These are phyloP conservation scores for Microplitis mediator DNA, from an alignment of 1,140 invertebrate species.

Conservation along the genomic window DNA sequence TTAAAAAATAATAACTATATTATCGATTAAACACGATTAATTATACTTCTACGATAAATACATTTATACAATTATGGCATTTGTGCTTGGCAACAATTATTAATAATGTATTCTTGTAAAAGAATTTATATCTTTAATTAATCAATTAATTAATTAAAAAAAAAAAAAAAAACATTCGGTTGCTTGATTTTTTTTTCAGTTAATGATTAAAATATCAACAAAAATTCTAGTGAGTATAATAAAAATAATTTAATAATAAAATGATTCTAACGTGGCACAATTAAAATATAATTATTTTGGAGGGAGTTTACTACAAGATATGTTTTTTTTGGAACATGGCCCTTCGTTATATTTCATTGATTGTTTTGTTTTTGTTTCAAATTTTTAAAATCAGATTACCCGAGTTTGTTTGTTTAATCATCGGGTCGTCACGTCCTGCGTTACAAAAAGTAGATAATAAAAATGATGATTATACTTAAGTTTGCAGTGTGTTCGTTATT, in stretches of 20 bases:
- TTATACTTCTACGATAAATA: slow-evolving; percentile 7
- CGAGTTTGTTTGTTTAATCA: slow-evolving; percentile 2
- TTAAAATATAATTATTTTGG: slow-evolving; percentile 21
- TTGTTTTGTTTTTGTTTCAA: neutral
- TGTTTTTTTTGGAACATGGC: slow-evolving; percentile 38
- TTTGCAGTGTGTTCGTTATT: slow-evolving; percentile 78
- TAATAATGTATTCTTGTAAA: slow-evolving; percentile 1
- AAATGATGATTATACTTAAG: slow-evolving; percentile 63
- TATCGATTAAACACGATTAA: neutral
- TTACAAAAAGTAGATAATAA: slow-evolving; percentile 19
- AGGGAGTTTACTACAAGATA: slow-evolving; percentile 34
- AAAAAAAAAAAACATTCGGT: slow-evolving; percentile 1
- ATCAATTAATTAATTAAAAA: neutral
- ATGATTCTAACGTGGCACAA: slow-evolving; percentile 20
- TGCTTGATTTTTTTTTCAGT: neutral
- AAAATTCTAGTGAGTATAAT: neutral
- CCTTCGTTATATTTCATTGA: slow-evolving; percentile 22
- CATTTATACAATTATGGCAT: slow-evolving; percentile 26
- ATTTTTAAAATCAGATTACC: slow-evolving; percentile 19
- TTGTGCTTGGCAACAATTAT: slow-evolving; percentile 23
- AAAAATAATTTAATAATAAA: slow-evolving; percentile 9
- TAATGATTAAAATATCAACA: neutral
- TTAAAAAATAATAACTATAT: slow-evolving; percentile 9
- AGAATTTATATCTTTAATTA: neutral
- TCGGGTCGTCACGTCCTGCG: slow-evolving; percentile 27